Evolutionary conservation across 1,140 invertebrate genomes (phyloP).

Genomic region (Lysiphlebus fabarum): DNA sequence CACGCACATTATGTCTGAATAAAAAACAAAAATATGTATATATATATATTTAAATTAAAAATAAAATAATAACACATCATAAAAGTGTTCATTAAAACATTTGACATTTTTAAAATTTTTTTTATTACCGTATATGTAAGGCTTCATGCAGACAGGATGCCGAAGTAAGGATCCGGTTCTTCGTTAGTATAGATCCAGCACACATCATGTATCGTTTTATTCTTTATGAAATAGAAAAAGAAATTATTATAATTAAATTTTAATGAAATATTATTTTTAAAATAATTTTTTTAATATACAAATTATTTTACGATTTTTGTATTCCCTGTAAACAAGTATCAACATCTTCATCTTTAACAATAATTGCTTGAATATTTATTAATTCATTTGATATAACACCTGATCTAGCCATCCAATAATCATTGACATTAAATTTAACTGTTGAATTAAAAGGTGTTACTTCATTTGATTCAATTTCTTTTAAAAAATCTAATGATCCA

Average conservation of each 20-base stretch:
- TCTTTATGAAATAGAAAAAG: constrained; percentile 23
- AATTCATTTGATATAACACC: constrained; percentile 25
- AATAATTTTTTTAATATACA: background rate
- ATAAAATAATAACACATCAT: background rate
- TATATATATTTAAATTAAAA: background rate
- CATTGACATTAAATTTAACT: background rate
- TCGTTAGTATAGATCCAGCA: constrained; percentile 33
- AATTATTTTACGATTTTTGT: constrained; percentile 25
- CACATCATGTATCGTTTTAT: constrained; percentile 34
- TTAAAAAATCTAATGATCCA: background rate
- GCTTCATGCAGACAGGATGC: constrained; percentile 35
- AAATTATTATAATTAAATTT: constrained; percentile 9
- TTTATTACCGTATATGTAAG: constrained; percentile 29
- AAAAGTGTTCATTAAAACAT: background rate
- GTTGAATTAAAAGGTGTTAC: background rate
- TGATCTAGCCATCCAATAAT: constrained; percentile 29
- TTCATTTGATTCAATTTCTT: background rate
- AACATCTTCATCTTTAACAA: constrained; percentile 34
- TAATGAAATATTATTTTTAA: background rate
- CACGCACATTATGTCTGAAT: constrained; percentile 32
- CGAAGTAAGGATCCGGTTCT: constrained; percentile 35
- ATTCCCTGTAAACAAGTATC: constrained; percentile 22
- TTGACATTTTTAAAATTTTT: background rate
- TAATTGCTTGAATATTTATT: constrained; percentile 30
- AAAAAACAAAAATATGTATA: constrained; percentile 3